phyloP scores from a whole-genome alignment of 1,140 invertebrate genomes.

The Bicyclus anynana region DNA sequence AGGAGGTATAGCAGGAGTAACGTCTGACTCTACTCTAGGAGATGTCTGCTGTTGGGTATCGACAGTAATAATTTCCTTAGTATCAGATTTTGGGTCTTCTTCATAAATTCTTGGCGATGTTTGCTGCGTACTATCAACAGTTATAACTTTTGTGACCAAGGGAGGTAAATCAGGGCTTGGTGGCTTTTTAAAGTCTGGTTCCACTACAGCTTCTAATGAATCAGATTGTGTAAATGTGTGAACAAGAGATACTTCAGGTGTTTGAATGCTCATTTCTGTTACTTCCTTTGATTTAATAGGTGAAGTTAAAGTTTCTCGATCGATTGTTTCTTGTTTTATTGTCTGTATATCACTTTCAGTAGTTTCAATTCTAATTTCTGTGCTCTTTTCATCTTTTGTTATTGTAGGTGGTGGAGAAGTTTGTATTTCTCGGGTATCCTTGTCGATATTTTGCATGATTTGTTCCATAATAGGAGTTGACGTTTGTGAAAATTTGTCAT shows the following conservation, averaged over 20 bases:
- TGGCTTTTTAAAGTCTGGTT: conserved; percentile 12
- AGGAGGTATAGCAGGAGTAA: background rate
- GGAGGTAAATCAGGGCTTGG: conserved; percentile 15
- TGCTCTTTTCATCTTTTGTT: conserved; percentile 61
- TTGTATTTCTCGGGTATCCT: conserved; percentile 67
- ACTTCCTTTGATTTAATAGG: conserved; percentile 50
- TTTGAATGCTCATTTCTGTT: conserved; percentile 76
- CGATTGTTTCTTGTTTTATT: conserved; percentile 56
- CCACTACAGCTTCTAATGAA: conserved; percentile 6
- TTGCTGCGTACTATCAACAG: conserved; percentile 59
- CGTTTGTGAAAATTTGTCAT: conserved; percentile 73
- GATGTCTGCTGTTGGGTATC: conserved; percentile 30
- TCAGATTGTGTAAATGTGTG: conserved; percentile 61
- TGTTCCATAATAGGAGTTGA: conserved; percentile 41
- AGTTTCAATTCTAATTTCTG: conserved; percentile 57
- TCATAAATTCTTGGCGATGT: conserved; percentile 52
- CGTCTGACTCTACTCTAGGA: conserved; percentile 19
- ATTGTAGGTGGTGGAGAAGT: conserved; percentile 59
- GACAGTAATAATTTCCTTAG: conserved; percentile 15
- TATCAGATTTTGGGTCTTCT: conserved; percentile 9
- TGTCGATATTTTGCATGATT: conserved; percentile 40
- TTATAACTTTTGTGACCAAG: conserved; percentile 29
- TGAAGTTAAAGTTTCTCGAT: conserved; percentile 64
- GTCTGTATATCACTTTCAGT: conserved; percentile 69
- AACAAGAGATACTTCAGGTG: conserved; percentile 48